phyloP scores from a whole-genome alignment of 2,113 vertebrate species.

The Gnathonemus echidnorhynchus region DNA sequence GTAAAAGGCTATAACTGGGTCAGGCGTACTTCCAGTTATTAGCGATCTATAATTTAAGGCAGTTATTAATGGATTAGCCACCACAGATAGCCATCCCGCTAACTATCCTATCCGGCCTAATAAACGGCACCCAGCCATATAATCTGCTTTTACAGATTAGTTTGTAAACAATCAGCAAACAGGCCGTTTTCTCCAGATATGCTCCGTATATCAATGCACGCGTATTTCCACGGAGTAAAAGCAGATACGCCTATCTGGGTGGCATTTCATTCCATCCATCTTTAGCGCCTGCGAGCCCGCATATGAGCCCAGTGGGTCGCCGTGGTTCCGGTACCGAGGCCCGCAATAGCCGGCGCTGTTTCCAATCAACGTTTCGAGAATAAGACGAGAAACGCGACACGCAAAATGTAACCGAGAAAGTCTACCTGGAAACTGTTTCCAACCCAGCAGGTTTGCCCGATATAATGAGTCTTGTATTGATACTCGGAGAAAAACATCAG shows the following conservation, averaged over 20 bases:
- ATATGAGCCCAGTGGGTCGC: not conserved
- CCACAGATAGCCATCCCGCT: not conserved
- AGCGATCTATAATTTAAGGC: not conserved
- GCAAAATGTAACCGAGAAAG: not conserved
- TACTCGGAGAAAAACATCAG: slow-evolving; percentile 3
- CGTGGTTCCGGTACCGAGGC: not conserved
- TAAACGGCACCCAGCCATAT: not conserved
- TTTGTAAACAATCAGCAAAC: not conserved
- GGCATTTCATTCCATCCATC: not conserved
- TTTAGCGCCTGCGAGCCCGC: not conserved
- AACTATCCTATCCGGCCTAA: not conserved
- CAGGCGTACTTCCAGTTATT: not conserved
- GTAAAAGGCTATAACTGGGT: not conserved
- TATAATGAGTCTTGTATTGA: not conserved
- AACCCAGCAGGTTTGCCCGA: not conserved
- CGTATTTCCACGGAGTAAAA: not conserved
- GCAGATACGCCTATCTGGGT: not conserved
- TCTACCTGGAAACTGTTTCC: not conserved
- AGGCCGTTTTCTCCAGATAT: not conserved
- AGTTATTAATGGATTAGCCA: not conserved
- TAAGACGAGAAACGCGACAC: not conserved
- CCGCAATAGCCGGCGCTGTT: not conserved
- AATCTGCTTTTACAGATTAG: not conserved
- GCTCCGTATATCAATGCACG: not conserved
- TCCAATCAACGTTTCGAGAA: not conserved